Base-by-base conservation (phyloP, 1,140 invertebrate genomes). In the Hyles vespertilio region DNA sequence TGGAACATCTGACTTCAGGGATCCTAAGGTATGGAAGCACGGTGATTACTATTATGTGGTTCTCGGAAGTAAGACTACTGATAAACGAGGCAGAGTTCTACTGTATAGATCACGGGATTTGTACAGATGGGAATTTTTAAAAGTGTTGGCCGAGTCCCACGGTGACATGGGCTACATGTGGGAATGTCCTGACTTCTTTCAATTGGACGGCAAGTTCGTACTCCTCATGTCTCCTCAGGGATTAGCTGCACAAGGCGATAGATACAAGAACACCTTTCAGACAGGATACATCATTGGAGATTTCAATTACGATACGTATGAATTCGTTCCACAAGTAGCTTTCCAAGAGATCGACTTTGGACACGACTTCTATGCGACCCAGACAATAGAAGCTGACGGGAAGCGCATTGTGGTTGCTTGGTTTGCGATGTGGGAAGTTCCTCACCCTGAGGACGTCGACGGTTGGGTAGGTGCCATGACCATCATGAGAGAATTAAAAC, bases 291-390 rank as follows among this genome's bases (percentile, higher is more conserved):
- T 87, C 10, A 80, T 87, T 22, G 87, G 87, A 2, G 77, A 63
- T 32, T 89, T 89, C 32, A 69, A 77, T 56, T 89, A 89, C 57
- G 76, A 80, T 22, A 87, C 78, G 0, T 79, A 81, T 47, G 63
- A 83, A 56, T 87, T 89, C 53, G 59, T 75, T 0, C 72, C 67
- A 2, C 78, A 85, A 59, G 62, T 68, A n/a, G 63, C 65, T 3
- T 89, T 89, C 59, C 82, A 87, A 66, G 87, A 89, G 65, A 63
- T 89, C 6, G 87, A 89, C 58, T 89, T 65, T 51, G 87, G 87
- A 0, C 87, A 89, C 54, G 87, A 89, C 49, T 89, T 88, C 51
- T 90, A 90, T 54, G 89, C 87, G 9, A 77, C 86, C n/a, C 83
- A 86, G 50, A 86, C 87, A 0, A 77, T 69, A 10, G 74, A 81